A percentile compares a stretch with the other conserved stretches of the same genome.
phyloP scores from a whole-genome alignment of 2,797 vertebrate species.

The Halcyon badia region DNA sequence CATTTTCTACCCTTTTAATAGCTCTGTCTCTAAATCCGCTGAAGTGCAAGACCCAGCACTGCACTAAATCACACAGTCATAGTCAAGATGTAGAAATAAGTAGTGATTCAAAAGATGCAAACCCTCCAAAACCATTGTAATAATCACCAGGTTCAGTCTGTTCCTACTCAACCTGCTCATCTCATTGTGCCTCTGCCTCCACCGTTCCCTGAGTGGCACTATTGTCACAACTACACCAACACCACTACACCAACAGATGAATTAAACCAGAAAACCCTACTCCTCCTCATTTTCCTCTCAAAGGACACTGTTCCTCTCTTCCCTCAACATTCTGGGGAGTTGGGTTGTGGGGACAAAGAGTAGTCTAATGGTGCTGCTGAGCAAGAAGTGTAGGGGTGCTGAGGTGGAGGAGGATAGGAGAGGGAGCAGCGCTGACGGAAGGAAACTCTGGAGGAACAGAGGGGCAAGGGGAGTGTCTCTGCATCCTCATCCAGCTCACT shows the following conservation, averaged over 20 bases:
- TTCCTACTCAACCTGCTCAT: not conserved
- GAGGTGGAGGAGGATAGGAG: not conserved
- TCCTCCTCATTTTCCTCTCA: not conserved
- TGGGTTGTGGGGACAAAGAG: not conserved
- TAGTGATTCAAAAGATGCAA: rapidly evolving
- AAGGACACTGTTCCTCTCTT: not conserved
- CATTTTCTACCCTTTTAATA: not conserved
- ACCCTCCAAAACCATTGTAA: not conserved
- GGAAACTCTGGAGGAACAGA: not conserved
- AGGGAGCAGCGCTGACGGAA: not conserved
- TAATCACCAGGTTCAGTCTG: not conserved
- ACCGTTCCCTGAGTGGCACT: rapidly evolving
- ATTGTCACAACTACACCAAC: not conserved
- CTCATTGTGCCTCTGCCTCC: not conserved
- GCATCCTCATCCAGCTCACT: not conserved
- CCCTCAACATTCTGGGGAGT: rapidly evolving
- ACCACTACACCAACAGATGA: not conserved
- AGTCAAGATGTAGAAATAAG: not conserved
- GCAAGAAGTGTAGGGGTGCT: rapidly evolving
- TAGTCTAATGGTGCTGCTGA: rapidly evolving
- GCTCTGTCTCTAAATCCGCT: not conserved
- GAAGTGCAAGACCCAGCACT: not conserved
- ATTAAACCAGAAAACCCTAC: not conserved
- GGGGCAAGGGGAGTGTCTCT: not conserved
- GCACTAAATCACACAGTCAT: not conserved